Conservation (phyloP, 2,797 vertebrate species). For the Pyrocephalus nanus region DNA sequence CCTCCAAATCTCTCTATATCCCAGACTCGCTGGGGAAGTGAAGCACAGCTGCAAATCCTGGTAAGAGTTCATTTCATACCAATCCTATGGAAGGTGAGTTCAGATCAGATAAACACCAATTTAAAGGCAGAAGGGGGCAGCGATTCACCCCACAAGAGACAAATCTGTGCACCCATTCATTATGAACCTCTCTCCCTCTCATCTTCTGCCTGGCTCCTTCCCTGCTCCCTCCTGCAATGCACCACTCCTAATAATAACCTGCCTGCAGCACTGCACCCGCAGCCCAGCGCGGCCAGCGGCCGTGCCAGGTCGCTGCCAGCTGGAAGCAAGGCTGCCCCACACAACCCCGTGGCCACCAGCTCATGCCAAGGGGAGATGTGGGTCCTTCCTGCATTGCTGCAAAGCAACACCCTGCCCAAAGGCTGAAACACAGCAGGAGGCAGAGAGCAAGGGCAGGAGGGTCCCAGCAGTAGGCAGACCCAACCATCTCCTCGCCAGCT, state of each 20-base stretch:
- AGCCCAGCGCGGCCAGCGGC: not conserved
- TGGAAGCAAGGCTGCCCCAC: not conserved
- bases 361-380: rapidly evolving
- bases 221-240: constrained; percentile 73
- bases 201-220: not conserved
- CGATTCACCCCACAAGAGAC: rapidly evolving
- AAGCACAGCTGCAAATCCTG: not conserved
- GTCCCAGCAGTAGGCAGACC: not conserved
- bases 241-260: constrained; percentile 77
- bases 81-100: rapidly evolving
- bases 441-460: not conserved
- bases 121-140: not conserved
- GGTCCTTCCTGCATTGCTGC: rapidly evolving
- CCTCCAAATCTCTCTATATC: not conserved
- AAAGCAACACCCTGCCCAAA: not conserved
- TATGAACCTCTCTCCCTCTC: rapidly evolving
- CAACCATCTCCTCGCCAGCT: not conserved
- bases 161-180: not conserved
- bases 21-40: not conserved
- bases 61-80: not conserved
- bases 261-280: not conserved
- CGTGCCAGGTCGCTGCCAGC: not conserved
- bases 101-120: not conserved
- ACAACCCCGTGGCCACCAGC: rapidly evolving
- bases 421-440: not conserved